phyloP scores from a whole-genome alignment of 2,113 vertebrate species.

The Talpa occidentalis region DNA sequence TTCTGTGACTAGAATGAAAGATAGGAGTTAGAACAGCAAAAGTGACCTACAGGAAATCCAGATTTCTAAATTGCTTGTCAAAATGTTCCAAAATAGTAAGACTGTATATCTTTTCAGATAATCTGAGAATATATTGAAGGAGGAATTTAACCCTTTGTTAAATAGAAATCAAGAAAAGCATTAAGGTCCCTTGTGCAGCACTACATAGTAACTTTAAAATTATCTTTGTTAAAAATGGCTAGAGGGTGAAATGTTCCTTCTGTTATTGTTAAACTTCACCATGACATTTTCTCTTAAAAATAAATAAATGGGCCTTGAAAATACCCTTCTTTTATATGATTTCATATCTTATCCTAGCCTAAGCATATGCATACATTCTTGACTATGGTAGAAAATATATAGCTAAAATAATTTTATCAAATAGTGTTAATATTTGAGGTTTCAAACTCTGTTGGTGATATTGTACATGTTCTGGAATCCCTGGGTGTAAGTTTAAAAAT shows the following conservation, averaged over 20 bases:
- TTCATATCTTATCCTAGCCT: not conserved
- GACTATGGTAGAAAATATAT: not conserved
- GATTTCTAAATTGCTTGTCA: not conserved
- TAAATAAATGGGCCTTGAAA: not conserved
- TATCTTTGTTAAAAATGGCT: not conserved
- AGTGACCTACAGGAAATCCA: not conserved
- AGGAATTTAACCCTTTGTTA: not conserved
- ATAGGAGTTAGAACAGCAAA: not conserved
- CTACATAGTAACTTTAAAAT: not conserved
- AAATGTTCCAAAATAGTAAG: not conserved
- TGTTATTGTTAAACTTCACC: too few relatives aligned
- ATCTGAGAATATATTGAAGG: not conserved
- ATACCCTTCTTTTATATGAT: not conserved
- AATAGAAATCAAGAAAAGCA: not conserved
- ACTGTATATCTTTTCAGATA: not conserved
- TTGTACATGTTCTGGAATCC: not conserved
- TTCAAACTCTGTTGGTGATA: not conserved
- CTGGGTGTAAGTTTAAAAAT: not conserved
- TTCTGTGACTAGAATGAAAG: not conserved
- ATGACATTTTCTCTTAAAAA: too few relatives aligned
- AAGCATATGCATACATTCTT: not conserved
- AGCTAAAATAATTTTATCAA: not conserved
- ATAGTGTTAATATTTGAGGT: not conserved
- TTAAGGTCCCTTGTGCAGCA: not conserved
- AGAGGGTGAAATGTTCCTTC: not conserved